Percentiles rank a stretch among this genome's conserved stretches.
These are phyloP conservation scores for Achlya flavicornis DNA, from an alignment of 2,888 invertebrate genomes.

Conservation along the genomic window DNA sequence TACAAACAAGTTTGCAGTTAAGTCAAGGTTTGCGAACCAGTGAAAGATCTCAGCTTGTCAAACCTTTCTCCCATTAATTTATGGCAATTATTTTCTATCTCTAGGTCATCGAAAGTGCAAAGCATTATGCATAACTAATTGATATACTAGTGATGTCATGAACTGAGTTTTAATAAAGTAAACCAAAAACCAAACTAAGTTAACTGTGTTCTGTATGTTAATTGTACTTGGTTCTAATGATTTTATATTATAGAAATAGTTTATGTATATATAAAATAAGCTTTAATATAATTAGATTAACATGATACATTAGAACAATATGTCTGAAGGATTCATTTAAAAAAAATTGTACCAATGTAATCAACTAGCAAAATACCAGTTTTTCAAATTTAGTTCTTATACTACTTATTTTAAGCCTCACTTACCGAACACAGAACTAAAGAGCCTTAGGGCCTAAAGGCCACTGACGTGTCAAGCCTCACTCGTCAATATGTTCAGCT, in stretches of 20 bases:
- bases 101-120: slow-evolving; percentile 38
- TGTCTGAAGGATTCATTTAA: too few species aligned
- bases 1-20: not conserved
- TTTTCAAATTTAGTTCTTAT: not conserved
- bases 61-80: slow-evolving; percentile 17
- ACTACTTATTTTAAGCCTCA: not conserved
- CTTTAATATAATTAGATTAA: too few species aligned
- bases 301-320: too few species aligned
- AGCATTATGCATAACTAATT: slow-evolving; percentile 8
- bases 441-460: not conserved
- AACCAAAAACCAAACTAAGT: too few species aligned
- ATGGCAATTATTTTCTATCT: slow-evolving; percentile 22
- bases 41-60: slow-evolving; percentile 1
- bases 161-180: not conserved
- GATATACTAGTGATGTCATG: slow-evolving; percentile 2
- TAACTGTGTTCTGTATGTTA: too few species aligned
- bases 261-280: too few species aligned
- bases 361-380: too few species aligned
- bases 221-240: too few species aligned
- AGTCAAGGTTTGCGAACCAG: not conserved
- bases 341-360: too few species aligned
- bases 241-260: too few species aligned
- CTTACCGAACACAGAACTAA: too few species aligned
- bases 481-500: not conserved
- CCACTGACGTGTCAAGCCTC: not conserved